Conservation (phyloP, 35 echinoderm and acorn worm genomes). For the Heliocidaris erythrogramma region DNA sequence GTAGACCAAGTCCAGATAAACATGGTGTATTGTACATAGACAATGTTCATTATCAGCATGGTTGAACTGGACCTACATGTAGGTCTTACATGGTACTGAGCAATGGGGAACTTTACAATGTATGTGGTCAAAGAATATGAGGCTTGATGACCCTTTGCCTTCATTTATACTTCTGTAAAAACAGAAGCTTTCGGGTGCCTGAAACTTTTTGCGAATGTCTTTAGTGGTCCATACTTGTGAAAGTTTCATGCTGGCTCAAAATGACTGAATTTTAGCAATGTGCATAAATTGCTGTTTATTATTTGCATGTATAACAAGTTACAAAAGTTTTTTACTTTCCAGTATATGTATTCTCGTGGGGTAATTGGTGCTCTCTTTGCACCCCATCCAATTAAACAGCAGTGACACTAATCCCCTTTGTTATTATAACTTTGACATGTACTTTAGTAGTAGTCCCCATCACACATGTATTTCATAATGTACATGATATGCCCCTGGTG, state of each 20-base stretch:
- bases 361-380: not conserved
- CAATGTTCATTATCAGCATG: not conserved
- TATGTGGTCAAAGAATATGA: too few relatives aligned
- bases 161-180: too few relatives aligned
- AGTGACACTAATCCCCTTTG: not conserved
- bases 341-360: not conserved
- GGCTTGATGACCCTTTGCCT: too few relatives aligned
- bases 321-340: not conserved
- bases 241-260: too few relatives aligned
- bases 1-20: not conserved
- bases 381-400: not conserved
- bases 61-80: not conserved
- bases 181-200: too few relatives aligned
- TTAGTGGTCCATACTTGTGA: too few relatives aligned
- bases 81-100: too few relatives aligned
- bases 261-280: not conserved
- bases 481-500: not conserved
- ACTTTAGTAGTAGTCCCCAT: not conserved
- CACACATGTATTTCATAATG: not conserved
- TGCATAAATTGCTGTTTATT: not conserved
- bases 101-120: too few relatives aligned
- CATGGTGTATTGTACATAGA: not conserved
- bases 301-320: too few relatives aligned
- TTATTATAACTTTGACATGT: not conserved
- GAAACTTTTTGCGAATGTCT: too few relatives aligned